These are phyloP conservation scores for Hydropsyche tenuis DNA, from an alignment of 1,140 invertebrate genomes.

Conservation along the genomic window DNA sequence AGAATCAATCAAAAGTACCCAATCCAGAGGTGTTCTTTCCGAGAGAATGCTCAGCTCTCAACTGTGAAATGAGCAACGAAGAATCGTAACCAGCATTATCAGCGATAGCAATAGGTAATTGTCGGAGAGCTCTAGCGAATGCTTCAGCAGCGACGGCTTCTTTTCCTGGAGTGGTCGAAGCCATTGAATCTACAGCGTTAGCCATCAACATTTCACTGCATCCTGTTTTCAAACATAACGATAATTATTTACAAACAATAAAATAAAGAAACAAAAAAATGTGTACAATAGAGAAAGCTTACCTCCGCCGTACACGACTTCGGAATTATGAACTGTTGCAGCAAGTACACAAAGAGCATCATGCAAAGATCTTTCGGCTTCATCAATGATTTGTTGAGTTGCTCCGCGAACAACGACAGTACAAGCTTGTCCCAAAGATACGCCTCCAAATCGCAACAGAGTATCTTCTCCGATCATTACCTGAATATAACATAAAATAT, in stretches of 20 bases:
- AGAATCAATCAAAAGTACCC: constrained; percentile 63
- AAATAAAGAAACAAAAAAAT: neutral
- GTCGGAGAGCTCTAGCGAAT: constrained; percentile 86
- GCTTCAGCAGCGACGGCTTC: constrained; percentile 97
- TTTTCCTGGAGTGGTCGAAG: constrained; percentile 92
- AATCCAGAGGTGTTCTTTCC: constrained; percentile 80
- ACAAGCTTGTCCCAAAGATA: constrained; percentile 94
- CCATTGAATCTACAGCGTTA: constrained; percentile 83
- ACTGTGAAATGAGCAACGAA: constrained; percentile 88
- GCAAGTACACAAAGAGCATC: constrained; percentile 97
- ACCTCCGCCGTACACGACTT: constrained; percentile 92
- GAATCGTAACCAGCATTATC: constrained; percentile 99
- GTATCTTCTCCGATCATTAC: constrained; percentile 98
- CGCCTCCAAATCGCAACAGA: constrained; percentile 93
- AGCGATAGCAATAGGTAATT: constrained; percentile 94
- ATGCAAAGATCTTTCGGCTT: constrained; percentile 97
- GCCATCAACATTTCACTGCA: constrained; percentile 98
- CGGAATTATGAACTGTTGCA: constrained; percentile 92
- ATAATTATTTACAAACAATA: neutral
- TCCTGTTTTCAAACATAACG: constrained; percentile 57
- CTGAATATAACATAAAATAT: constrained; percentile 55
- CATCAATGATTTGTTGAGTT: constrained; percentile 99
- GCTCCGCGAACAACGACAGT: constrained; percentile 96
- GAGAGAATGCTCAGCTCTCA: constrained; percentile 88
- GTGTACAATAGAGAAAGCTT: constrained; percentile 9